Evolutionary conservation across 23 tunicate genomes (phyloP).

Genomic region (Trididemnum nubilum): DNA sequence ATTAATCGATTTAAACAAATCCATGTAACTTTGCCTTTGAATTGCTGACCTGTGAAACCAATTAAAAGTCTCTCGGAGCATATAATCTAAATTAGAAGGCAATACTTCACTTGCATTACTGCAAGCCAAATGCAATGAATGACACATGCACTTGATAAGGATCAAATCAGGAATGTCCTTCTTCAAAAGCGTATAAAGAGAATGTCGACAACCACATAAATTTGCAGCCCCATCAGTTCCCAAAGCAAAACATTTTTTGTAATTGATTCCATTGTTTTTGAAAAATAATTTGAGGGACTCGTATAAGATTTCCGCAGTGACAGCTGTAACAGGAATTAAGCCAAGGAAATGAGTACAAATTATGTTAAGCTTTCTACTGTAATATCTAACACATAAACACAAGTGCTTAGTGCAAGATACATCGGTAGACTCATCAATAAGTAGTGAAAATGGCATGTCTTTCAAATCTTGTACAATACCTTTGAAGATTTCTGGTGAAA

Average conservation of each 20-base stretch:
- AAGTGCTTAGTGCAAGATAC: not conserved
- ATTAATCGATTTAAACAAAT: not conserved
- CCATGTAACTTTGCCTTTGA: not conserved
- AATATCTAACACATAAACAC: not conserved
- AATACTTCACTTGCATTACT: not conserved
- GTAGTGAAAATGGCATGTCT: not conserved
- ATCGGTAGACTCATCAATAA: slow-evolving; percentile 5
- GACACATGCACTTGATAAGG: not conserved
- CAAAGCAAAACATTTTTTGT: not conserved
- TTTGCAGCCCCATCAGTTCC: slow-evolving; percentile 5
- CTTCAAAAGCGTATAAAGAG: not conserved
- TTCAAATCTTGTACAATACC: not conserved
- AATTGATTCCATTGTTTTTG: not conserved
- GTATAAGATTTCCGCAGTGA: not conserved
- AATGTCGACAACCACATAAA: not conserved
- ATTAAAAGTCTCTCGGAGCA: slow-evolving; percentile 9
- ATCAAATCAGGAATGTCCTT: not conserved
- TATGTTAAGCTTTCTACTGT: not conserved
- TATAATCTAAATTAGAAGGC: not conserved
- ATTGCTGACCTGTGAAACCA: slow-evolving; percentile 16
- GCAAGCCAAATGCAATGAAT: not conserved
- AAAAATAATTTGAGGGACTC: not conserved
- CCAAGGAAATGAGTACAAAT: not conserved
- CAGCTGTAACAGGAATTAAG: not conserved
- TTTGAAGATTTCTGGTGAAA: not conserved